Conservation (phyloP, 1,140 invertebrate species). For the Drosophila neocordata region DNA sequence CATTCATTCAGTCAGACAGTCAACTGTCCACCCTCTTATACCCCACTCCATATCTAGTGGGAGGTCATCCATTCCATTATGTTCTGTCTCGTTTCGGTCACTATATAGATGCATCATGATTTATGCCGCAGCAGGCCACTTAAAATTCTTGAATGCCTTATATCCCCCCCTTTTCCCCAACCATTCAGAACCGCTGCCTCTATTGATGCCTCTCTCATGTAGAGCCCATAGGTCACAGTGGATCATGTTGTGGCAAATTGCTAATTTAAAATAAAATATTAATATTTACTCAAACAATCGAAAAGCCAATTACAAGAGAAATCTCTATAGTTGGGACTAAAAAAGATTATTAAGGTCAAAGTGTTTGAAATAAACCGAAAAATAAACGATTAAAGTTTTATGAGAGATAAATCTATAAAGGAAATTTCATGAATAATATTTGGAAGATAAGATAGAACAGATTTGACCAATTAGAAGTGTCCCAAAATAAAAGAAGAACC, state of each 20-base stretch:
- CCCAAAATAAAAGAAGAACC: too few relatives aligned
- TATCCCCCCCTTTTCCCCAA: neutral
- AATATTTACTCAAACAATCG: neutral
- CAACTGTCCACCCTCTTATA: conserved; percentile 19
- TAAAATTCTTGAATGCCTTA: conserved; percentile 16
- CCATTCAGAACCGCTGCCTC: too few relatives aligned
- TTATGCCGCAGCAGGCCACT: conserved; percentile 49
- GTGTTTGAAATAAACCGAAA: neutral
- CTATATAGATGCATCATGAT: conserved; percentile 36
- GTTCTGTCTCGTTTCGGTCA: conserved; percentile 36
- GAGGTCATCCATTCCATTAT: conserved; percentile 56
- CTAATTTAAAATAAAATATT: conserved; percentile 9
- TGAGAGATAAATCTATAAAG: too few relatives aligned
- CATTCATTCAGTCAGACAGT: conserved; percentile 56
- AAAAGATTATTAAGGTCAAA: neutral
- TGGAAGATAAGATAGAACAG: too few relatives aligned
- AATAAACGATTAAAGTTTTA: too few relatives aligned
- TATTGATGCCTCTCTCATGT: neutral
- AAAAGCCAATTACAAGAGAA: neutral
- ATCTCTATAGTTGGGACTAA: neutral
- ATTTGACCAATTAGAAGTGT: too few relatives aligned
- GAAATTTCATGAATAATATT: too few relatives aligned
- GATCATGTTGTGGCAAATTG: conserved; percentile 6
- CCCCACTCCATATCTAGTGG: conserved; percentile 34
- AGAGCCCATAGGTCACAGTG: conserved; percentile 1